Conservation (phyloP, 2,113 vertebrate genomes). For the Gymnorhina tibicen region DNA sequence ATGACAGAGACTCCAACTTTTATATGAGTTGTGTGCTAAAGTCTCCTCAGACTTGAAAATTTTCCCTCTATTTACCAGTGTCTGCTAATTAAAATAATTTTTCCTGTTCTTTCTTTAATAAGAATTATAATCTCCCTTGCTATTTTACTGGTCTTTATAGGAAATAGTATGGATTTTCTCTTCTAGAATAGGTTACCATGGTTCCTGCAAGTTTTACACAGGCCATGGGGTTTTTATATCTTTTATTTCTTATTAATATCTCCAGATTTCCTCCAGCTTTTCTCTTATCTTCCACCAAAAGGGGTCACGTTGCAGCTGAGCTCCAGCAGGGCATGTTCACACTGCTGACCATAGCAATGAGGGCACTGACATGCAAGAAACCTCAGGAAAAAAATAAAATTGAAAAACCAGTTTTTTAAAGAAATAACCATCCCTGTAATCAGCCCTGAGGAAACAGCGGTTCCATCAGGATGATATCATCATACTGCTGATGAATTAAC, state of each 20-base stretch:
- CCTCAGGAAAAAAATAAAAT: background rate
- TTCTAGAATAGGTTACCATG: background rate
- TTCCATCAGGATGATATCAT: background rate
- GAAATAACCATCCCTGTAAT: background rate
- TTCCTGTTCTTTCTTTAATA: background rate
- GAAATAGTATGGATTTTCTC: background rate
- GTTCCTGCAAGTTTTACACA: background rate
- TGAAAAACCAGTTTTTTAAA: background rate
- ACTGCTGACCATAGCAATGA: fast-evolving
- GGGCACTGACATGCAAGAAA: background rate
- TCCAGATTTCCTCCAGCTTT: background rate
- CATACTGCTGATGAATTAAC: background rate
- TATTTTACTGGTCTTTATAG: background rate
- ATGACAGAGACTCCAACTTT: background rate
- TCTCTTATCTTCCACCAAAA: background rate
- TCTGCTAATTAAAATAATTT: background rate
- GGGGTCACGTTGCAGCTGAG: background rate
- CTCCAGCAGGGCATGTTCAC: background rate
- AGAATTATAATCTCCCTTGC: background rate
- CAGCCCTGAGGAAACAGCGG: background rate
- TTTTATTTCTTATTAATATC: background rate
- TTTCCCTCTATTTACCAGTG: background rate
- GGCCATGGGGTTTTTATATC: background rate
- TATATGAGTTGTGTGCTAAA: background rate
- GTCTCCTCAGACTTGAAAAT: background rate